Percentiles rank a stretch among this genome's conserved stretches.
Evolutionary conservation across 2,888 invertebrate species (phyloP).

Genomic region (Crocallis elinguaria): DNA sequence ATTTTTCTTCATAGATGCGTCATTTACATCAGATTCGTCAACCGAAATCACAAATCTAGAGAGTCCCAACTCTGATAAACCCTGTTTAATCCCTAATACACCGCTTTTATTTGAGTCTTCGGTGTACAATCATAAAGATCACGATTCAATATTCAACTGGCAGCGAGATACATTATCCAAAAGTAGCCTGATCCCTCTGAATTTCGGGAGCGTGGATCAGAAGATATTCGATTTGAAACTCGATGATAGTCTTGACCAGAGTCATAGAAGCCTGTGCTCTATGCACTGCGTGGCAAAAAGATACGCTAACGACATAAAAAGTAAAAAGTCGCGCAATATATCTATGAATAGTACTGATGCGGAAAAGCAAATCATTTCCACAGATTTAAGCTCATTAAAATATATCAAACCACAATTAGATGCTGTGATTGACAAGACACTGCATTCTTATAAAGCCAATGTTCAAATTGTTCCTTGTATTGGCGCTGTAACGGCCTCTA

Average conservation of each 20-base stretch:
- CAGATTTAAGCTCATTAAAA: slow-evolving; percentile 53
- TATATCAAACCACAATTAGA: slow-evolving; percentile 25
- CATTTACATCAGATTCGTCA: slow-evolving; percentile 18
- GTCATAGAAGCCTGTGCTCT: slow-evolving; percentile 51
- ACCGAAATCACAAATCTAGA: slow-evolving; percentile 16
- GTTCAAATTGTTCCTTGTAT: neutral
- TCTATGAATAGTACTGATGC: slow-evolving; percentile 45
- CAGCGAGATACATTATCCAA: slow-evolving; percentile 20
- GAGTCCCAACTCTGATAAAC: neutral
- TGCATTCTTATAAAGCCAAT: slow-evolving; percentile 26
- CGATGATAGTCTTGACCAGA: neutral
- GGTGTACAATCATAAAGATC: slow-evolving; percentile 17
- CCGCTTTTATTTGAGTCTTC: slow-evolving; percentile 19
- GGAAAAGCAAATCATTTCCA: slow-evolving; percentile 59
- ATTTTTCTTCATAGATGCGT: slow-evolving; percentile 25
- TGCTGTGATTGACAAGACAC: slow-evolving; percentile 36
- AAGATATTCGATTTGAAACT: slow-evolving; percentile 28
- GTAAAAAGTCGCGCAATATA: slow-evolving; percentile 38
- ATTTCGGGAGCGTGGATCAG: slow-evolving; percentile 19
- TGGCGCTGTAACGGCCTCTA: neutral
- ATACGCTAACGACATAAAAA: slow-evolving; percentile 26
- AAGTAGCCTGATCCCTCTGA: slow-evolving; percentile 25
- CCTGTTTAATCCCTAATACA: neutral
- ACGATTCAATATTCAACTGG: slow-evolving; percentile 29
- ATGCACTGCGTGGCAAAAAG: slow-evolving; percentile 52